Evolutionary conservation across 2,888 invertebrate species (phyloP).

Genomic region (Aplocera efformata): DNA sequence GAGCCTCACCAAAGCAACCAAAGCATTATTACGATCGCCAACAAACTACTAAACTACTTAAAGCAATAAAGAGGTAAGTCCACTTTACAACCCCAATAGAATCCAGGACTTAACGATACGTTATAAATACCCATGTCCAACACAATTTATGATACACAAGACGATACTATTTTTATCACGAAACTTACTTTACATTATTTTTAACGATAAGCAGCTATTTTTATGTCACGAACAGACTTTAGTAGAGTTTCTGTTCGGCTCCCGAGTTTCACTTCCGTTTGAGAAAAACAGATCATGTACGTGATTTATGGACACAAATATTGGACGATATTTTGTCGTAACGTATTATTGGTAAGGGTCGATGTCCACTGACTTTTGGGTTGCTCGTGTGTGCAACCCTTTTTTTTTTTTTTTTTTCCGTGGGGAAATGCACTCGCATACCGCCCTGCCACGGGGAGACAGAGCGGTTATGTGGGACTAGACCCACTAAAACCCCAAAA

Average conservation of each 20-base stretch:
- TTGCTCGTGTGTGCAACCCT: too few relatives aligned
- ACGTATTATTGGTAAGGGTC: conserved; percentile 53
- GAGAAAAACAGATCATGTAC: conserved; percentile 53
- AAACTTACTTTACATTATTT: conserved; percentile 36
- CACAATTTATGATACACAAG: conserved; percentile 32
- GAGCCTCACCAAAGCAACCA: too few relatives aligned
- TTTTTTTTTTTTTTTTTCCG: too few relatives aligned
- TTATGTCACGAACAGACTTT: conserved; percentile 31
- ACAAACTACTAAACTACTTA: too few relatives aligned
- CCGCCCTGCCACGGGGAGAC: too few relatives aligned
- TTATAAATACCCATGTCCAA: conserved; percentile 11
- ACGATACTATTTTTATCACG: conserved; percentile 35
- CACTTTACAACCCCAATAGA: too few relatives aligned
- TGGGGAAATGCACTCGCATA: too few relatives aligned
- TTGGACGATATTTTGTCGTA: conserved; percentile 68
- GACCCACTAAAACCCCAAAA: too few relatives aligned
- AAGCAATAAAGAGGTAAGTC: too few relatives aligned
- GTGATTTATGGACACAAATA: conserved; percentile 64
- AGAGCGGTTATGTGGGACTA: too few relatives aligned
- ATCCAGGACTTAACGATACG: conserved; percentile 5
- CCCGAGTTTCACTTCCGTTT: conserved; percentile 48
- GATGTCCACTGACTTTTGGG: too few relatives aligned
- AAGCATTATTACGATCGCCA: too few relatives aligned
- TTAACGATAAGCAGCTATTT: conserved; percentile 44
- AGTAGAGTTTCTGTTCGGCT: conserved; percentile 16